Evolutionary conservation across 2,888 invertebrate species (phyloP).

Genomic region (Orgyia antiqua): DNA sequence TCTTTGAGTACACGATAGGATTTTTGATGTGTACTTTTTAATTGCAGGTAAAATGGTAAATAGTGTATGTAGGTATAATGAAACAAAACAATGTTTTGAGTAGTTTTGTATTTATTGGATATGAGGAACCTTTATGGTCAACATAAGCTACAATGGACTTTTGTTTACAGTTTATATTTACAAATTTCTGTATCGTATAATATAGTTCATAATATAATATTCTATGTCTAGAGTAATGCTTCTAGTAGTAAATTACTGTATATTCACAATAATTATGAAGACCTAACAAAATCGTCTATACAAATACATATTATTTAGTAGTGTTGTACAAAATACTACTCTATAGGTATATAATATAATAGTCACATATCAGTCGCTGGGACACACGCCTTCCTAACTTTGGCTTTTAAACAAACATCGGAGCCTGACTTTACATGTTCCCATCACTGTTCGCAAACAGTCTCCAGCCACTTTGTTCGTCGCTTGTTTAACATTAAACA

Average conservation of each 20-base stretch:
- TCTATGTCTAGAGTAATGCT: slow-evolving; percentile 61
- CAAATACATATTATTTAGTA: slow-evolving; percentile 51
- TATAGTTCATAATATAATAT: slow-evolving; percentile 58
- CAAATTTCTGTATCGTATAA: slow-evolving; percentile 69
- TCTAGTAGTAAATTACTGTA: slow-evolving; percentile 67
- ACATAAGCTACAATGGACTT: slow-evolving; percentile 78
- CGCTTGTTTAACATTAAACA: slow-evolving; percentile 55
- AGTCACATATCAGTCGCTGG: slow-evolving; percentile 45
- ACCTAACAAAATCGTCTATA: slow-evolving; percentile 66
- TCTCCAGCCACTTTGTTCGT: slow-evolving; percentile 64
- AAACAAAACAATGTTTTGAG: slow-evolving; percentile 46
- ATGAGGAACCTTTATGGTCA: slow-evolving; percentile 78
- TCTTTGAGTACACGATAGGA: too few species aligned
- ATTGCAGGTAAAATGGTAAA: too few species aligned
- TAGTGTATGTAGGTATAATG: too few species aligned
- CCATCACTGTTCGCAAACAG: slow-evolving; percentile 26
- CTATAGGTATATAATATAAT: slow-evolving; percentile 37
- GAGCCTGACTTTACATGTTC: slow-evolving; percentile 34
- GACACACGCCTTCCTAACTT: slow-evolving; percentile 34
- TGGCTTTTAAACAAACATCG: slow-evolving; percentile 38
- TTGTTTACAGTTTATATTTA: slow-evolving; percentile 76
- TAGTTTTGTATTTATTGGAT: slow-evolving; percentile 78
- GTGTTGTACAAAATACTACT: slow-evolving; percentile 72
- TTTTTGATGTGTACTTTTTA: too few species aligned
- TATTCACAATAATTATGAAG: slow-evolving; percentile 73